phyloP scores from a whole-genome alignment of 2,113 vertebrate genomes.

The Dromaius novaehollandiae region DNA sequence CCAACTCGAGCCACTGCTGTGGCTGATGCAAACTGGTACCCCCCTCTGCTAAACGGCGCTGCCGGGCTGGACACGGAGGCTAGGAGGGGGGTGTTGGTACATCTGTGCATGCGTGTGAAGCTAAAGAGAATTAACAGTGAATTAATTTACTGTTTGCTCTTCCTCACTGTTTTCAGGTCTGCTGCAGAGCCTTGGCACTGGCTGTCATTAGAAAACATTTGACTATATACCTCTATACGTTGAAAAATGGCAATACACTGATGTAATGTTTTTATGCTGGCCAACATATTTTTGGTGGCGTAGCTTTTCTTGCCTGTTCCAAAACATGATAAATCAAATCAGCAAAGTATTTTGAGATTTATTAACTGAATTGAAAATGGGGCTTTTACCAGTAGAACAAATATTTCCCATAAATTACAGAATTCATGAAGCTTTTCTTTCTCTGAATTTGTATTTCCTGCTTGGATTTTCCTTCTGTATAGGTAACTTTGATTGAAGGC shows the following conservation, averaged over 20 bases:
- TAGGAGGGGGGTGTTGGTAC: fast-evolving
- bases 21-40: background rate
- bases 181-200: background rate
- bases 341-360: background rate
- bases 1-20: background rate
- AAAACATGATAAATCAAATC: background rate
- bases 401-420: background rate
- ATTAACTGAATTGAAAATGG: background rate
- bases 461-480: background rate
- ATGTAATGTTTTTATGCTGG: background rate
- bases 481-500: background rate
- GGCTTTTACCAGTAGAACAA: background rate
- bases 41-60: fast-evolving
- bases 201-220: background rate
- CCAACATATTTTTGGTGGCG: background rate
- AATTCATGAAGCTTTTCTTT: background rate
- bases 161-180: background rate
- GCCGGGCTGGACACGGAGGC: background rate
- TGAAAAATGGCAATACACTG: background rate
- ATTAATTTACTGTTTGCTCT: background rate
- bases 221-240: fast-evolving
- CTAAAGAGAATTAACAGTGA: background rate
- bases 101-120: background rate
- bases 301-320: background rate
- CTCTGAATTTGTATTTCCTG: background rate